phyloP scores from a whole-genome alignment of 2,113 vertebrate species.

The Solea solea region DNA sequence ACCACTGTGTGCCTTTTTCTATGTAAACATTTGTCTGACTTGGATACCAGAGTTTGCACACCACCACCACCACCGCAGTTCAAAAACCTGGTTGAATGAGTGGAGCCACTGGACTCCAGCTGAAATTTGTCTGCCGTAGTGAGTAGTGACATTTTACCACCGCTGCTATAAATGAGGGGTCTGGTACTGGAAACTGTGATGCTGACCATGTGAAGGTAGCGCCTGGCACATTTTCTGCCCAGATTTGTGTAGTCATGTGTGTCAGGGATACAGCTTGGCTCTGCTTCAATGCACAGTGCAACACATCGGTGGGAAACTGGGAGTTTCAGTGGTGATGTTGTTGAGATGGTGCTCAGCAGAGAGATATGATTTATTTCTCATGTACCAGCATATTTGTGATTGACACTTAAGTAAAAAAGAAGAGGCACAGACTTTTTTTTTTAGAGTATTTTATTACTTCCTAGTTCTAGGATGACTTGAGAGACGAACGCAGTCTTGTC shows the following conservation, averaged over 20 bases:
- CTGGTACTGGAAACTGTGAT: slow-evolving; percentile 32
- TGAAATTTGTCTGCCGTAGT: slow-evolving; percentile 19
- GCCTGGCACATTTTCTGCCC: slow-evolving; percentile 39
- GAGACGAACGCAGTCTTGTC: not conserved
- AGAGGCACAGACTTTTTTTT: too few species aligned
- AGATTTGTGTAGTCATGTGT: slow-evolving; percentile 68
- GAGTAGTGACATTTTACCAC: slow-evolving; percentile 40
- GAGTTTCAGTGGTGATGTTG: slow-evolving; percentile 44
- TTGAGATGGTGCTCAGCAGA: slow-evolving; percentile 35
- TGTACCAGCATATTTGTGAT: not conserved
- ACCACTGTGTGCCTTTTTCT: not conserved
- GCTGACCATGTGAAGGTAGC: slow-evolving; percentile 28
- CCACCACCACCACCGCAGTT: not conserved
- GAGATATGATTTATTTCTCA: not conserved
- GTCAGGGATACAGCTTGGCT: slow-evolving; percentile 39
- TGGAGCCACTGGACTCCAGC: not conserved
- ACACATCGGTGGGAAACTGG: slow-evolving; percentile 9
- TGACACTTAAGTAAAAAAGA: not conserved
- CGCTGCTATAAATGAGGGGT: slow-evolving; percentile 22
- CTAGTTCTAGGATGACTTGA: not conserved
- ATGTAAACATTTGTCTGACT: not conserved
- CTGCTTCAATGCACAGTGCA: slow-evolving; percentile 56
- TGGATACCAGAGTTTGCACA: not conserved
- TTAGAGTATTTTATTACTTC: not conserved
- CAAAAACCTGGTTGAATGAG: not conserved